Conservation (phyloP, 2,113 vertebrate genomes). For the Dromiciops gliroides region DNA sequence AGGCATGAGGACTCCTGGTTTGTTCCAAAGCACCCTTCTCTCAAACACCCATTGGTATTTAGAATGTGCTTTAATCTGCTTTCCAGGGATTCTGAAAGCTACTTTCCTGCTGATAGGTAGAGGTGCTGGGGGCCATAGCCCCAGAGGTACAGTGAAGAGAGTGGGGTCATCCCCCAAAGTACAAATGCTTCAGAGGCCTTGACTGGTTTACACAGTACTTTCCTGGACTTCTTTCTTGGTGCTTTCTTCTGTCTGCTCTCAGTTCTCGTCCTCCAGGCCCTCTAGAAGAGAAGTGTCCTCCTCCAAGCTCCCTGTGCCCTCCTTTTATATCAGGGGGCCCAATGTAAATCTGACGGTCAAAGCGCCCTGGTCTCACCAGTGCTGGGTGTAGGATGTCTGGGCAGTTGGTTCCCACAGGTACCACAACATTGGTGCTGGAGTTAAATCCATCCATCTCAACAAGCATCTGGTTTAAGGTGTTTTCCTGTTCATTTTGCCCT, state of each 20-base stretch:
- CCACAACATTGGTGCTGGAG: constrained; percentile 84
- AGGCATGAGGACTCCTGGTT: neutral
- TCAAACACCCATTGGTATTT: neutral
- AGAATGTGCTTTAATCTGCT: constrained; percentile 23
- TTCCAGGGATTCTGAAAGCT: neutral
- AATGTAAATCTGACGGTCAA: constrained; percentile 88
- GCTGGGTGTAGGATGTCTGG: constrained; percentile 87
- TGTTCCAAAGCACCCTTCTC: neutral
- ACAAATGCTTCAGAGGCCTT: neutral
- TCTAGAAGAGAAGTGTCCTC: constrained; percentile 81
- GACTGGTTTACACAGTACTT: neutral
- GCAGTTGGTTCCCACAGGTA: constrained; percentile 87
- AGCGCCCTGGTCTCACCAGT: constrained; percentile 85
- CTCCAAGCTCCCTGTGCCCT: constrained; percentile 81
- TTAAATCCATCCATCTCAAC: constrained; percentile 87
- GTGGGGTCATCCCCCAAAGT: neutral
- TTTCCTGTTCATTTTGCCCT: constrained; percentile 85
- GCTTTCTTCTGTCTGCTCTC: constrained; percentile 37
- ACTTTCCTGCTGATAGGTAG: neutral
- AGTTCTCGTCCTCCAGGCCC: constrained; percentile 82
- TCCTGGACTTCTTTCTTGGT: neutral
- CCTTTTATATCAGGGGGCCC: too few relatives aligned
- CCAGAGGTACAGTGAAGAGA: neutral
- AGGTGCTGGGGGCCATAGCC: neutral
- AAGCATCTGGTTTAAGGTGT: constrained; percentile 83